Percentiles rank a stretch among this genome's conserved stretches.
phyloP scores from a whole-genome alignment of 2,113 vertebrate species.

The Condylura cristata region DNA sequence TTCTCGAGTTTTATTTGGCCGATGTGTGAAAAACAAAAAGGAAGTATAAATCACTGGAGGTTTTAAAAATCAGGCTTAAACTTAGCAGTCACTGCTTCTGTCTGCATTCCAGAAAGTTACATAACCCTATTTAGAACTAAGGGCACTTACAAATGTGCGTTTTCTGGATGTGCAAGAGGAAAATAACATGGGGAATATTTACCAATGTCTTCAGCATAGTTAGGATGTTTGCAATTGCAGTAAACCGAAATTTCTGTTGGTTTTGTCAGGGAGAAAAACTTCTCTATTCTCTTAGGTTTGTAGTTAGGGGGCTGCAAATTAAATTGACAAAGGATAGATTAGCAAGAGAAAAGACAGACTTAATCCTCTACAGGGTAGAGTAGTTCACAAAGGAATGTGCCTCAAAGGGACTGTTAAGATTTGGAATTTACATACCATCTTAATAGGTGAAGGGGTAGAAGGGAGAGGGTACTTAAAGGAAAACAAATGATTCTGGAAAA shows the following conservation, averaged over 20 bases:
- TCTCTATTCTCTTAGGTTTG: not conserved
- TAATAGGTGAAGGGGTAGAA: not conserved
- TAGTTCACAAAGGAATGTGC: slow-evolving; percentile 42
- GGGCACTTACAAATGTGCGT: not conserved
- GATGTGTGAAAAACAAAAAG: not conserved
- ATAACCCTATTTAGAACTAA: not conserved
- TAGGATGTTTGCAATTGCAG: slow-evolving; percentile 9
- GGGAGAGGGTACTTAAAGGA: not conserved
- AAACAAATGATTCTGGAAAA: slow-evolving; percentile 39
- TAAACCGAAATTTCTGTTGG: slow-evolving; percentile 25
- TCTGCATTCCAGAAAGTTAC: slow-evolving; percentile 7
- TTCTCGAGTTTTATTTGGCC: slow-evolving; percentile 1
- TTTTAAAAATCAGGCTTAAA: slow-evolving; percentile 36
- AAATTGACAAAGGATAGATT: slow-evolving; percentile 24
- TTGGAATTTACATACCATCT: not conserved
- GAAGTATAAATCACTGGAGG: not conserved
- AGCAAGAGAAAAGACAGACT: slow-evolving; percentile 26
- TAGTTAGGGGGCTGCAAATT: not conserved
- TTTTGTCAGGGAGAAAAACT: not conserved
- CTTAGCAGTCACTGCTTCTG: not conserved
- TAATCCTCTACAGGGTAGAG: not conserved
- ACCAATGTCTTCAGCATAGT: not conserved
- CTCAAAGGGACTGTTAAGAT: not conserved
- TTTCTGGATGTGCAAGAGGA: slow-evolving; percentile 5
- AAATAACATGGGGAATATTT: slow-evolving; percentile 20